Evolutionary conservation across 2,888 invertebrate species (phyloP), one percentile per base, ranked within the genome.

Genomic region (Pachycephus smyrnensis): DNA sequence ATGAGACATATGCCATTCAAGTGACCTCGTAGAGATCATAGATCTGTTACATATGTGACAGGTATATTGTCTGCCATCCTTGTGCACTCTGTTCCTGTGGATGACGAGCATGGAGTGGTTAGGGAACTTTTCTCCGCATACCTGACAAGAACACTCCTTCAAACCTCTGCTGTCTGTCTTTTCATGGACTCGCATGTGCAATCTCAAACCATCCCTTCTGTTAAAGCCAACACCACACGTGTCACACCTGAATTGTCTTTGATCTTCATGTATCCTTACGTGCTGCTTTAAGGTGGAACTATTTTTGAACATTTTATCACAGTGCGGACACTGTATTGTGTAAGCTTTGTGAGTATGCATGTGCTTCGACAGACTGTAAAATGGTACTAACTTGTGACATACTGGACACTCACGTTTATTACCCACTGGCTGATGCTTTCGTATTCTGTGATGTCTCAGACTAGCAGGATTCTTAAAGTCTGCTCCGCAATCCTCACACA

Each of bases 271-370:
- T 78, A 91, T 91, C 74, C 90, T 87, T 23, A 90, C 85, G 79
- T 91, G 91, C 79, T 91, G 91, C 75, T 90, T 91, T 33, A 91
- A 79, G 0, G 91, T 91, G 12, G 91, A 91, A 4, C 88, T 89
- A 77, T 91, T 91, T 78, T 91, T 91, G 73, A 91, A 91, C 91
- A 90, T 91, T 80, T 91, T 91, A 55, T 91, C 91, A 40, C 91
- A 91, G 73, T 90, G 90, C 4, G 91, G 90, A 84, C 91, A 91
- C 31, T 90, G 86, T 32, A 91, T 91, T 9, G 89, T 89, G 69
- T 91, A 91, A 4, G 90, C 89, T 75, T 90, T 91, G 77, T 91
- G 91, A 0, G 91, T 91, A 77, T 91, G 90, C 91, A 91, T 91
- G 73, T 91, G 91, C 76, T 91, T 91, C 0, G 91, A 91, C n/a